Evolutionary conservation across 2,888 invertebrate species (phyloP), one percentile per base, ranked within the genome.

Genomic region (Colostygia pectinataria): DNA sequence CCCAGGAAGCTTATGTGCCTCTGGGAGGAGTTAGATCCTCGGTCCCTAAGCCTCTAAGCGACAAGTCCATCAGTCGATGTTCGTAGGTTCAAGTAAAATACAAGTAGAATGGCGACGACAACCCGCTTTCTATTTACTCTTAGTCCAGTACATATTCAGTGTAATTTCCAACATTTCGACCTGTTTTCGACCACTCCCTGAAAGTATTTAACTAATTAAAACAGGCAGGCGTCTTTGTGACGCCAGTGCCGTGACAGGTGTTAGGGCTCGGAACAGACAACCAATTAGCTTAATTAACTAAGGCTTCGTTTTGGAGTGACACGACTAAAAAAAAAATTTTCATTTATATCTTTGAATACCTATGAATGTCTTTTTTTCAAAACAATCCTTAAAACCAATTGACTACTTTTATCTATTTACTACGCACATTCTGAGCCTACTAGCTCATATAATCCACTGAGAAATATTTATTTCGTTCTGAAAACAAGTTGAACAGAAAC

Each of bases 141-240:
- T 4, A 18, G 2, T 4, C 6, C 20, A 20, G 45, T n/a, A 20
- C 20, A 44, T 27, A 34, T 34, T 36, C 23, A 18, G 24, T 28
- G 31, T 32, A 32, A n/a, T 32, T 31, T 51, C 12, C 23, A 7
- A 12, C 23, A 37, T 41, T 37, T 14, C 8, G 40, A 45, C 49
- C 33, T 33, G 43, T 29, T 67, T 68, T 52, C 46, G 56, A 65
- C 61, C 71, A 59, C 71, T 61, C 74, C 75, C 61, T 48, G 54
- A 66, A 66, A 61, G 55, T 69, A 68, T 72, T 74, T 68, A 61
- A 70, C 57, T 83, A 85, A 87, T 86, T 84, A 81, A 80, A 84
- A 83, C 69, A 74, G 80, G 77, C 82, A 77, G 66, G 57, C 63
- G 63, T 69, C 66, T 74, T 77, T 76, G 65, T 63, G 45, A 51